Evolutionary conservation across 2,888 invertebrate genomes (phyloP).

Genomic region (Tridacna gigas): DNA sequence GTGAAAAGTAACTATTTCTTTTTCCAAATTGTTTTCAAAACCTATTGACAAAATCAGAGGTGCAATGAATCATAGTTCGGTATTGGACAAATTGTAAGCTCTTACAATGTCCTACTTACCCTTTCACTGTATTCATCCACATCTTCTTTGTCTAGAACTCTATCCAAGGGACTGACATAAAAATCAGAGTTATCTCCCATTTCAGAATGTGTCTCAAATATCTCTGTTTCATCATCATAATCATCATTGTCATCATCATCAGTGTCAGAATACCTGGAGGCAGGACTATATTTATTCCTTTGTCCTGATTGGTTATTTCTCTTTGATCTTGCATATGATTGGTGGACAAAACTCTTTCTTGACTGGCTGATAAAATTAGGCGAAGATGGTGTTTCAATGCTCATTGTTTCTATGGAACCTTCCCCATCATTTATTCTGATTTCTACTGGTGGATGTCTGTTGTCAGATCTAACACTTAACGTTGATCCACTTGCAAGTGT

Average conservation of each 20-base stretch:
- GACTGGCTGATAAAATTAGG: constrained; percentile 44
- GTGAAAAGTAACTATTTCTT: not conserved
- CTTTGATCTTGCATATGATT: constrained; percentile 27
- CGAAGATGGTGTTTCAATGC: constrained; percentile 46
- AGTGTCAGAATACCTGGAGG: constrained; percentile 16
- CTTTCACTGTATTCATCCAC: constrained; percentile 40
- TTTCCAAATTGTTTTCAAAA: not conserved
- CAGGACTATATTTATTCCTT: constrained; percentile 1
- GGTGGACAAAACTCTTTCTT: constrained; percentile 11
- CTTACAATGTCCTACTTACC: constrained; percentile 29
- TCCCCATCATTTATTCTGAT: constrained; percentile 61
- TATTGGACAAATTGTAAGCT: too few species aligned
- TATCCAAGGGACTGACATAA: constrained; percentile 53
- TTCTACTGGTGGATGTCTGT: constrained; percentile 43
- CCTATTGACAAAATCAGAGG: not conserved
- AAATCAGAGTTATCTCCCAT: constrained; percentile 51
- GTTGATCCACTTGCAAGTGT: not conserved
- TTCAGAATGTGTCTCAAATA: constrained; percentile 41
- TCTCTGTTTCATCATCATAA: constrained; percentile 51
- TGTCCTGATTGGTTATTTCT: constrained; percentile 18
- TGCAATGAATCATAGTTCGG: not conserved
- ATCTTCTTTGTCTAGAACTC: constrained; percentile 53
- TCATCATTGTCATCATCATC: constrained; percentile 23
- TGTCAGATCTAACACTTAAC: constrained; percentile 29
- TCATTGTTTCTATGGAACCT: constrained; percentile 61